phyloP scores from a whole-genome alignment of 1,140 invertebrate genomes.

The Drosophila sp. region DNA sequence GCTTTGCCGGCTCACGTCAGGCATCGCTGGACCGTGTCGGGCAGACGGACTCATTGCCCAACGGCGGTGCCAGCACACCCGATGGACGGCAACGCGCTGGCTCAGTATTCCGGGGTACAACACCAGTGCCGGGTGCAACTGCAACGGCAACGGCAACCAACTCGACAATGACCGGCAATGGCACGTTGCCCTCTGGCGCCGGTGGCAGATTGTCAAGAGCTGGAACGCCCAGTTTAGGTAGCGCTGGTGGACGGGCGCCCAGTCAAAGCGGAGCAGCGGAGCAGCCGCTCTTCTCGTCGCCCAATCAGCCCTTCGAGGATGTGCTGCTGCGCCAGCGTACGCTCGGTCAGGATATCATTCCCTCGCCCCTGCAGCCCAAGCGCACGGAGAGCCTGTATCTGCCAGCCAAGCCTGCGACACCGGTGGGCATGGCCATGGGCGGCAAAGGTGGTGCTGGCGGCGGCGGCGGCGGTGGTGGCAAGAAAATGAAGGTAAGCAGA shows the following conservation, averaged over 20 bases:
- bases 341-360: slow-evolving; percentile 94
- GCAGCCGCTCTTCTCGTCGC: slow-evolving; percentile 65
- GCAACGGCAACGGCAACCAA: slow-evolving; percentile 52
- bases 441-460: slow-evolving; percentile 84
- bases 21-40: slow-evolving; percentile 89
- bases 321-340: slow-evolving; percentile 91
- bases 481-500: slow-evolving; percentile 81
- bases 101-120: slow-evolving; percentile 86
- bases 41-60: slow-evolving; percentile 67
- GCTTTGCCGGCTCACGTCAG: slow-evolving; percentile 88
- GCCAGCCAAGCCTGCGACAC: slow-evolving; percentile 85
- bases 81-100: slow-evolving; percentile 85
- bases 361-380: slow-evolving; percentile 93
- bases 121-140: slow-evolving; percentile 84
- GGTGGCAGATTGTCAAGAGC: slow-evolving; percentile 85
- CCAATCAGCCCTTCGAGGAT: slow-evolving; percentile 90
- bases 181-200: slow-evolving; percentile 85
- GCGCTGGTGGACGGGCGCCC: slow-evolving; percentile 58
- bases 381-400: slow-evolving; percentile 93
- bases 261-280: slow-evolving; percentile 62
- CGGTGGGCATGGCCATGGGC: slow-evolving; percentile 84
- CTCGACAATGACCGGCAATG: slow-evolving; percentile 85
- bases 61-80: slow-evolving; percentile 85
- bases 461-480: slow-evolving; percentile 84
- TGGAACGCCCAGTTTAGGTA: slow-evolving; percentile 82